Conservation (phyloP, 2,888 invertebrate genomes). For the Eurytoma californica region DNA sequence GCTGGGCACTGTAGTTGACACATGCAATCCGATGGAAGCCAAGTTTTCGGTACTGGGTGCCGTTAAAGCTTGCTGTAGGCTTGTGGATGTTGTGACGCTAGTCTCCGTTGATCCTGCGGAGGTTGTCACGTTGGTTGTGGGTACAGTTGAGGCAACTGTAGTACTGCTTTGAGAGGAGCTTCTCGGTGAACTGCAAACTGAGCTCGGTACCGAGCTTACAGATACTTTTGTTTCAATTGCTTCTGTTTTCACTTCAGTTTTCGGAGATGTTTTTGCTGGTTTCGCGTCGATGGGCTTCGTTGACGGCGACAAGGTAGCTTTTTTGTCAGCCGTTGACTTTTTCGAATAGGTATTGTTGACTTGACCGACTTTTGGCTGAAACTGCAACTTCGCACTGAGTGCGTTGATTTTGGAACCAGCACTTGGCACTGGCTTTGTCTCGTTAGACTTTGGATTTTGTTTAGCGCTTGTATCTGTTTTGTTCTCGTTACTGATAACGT, state of each 20-base stretch:
- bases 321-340: conserved; percentile 58
- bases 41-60: conserved; percentile 60
- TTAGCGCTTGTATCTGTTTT: conserved; percentile 44
- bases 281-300: conserved; percentile 35
- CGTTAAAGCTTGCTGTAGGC: background rate
- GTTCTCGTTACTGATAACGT: conserved; percentile 27
- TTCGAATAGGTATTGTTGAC: conserved; percentile 70
- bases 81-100: background rate
- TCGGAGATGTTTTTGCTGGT: conserved; percentile 16
- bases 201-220: background rate
- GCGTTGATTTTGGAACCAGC: conserved; percentile 72
- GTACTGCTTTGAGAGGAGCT: conserved; percentile 15
- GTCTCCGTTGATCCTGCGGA: conserved; percentile 28
- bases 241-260: conserved; percentile 39
- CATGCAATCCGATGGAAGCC: conserved; percentile 63
- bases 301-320: conserved; percentile 8
- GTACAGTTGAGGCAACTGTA: background rate
- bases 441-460: conserved; percentile 51
- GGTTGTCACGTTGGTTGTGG: conserved; percentile 35
- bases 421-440: conserved; percentile 52
- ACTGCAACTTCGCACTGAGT: conserved; percentile 70
- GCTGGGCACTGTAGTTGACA: conserved; percentile 62
- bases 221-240: background rate
- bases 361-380: conserved; percentile 71
- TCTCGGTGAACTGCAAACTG: background rate